Base-by-base conservation (phyloP, 2,113 vertebrate genomes). In the Pogonocichla stellata region DNA sequence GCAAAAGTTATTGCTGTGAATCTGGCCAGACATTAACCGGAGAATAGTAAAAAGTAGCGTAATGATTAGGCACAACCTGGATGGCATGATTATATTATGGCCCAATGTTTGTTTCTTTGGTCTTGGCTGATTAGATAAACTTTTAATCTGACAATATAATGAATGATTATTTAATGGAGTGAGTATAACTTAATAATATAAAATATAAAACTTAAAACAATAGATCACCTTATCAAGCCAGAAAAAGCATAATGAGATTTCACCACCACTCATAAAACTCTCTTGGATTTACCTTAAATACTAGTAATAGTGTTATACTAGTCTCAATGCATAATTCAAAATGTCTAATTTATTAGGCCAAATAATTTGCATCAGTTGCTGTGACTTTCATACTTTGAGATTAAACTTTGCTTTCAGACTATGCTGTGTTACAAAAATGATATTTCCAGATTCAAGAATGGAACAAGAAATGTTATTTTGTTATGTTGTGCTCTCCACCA, bases 91-190 rank as follows among this genome's bases (percentile, higher is more conserved):
- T 80, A 71, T 19, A 47, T 91, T 82, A 34, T 31, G 70, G 19
- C 5, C 10, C 48, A 31, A 40, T 77, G 15, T 69, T 93, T 93
- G 10, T 74, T 62, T 19, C 19, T 86, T 86, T 95, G 8, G 75
- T 91, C 9, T 86, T 31, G 36, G 12, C 69, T 94, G 36, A 36
- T 93, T 90, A 79, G 60, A 90, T 47, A 92, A 7, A 67, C 60
- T 90, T 79, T 20, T 23, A 42, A 72, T 86, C 54, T 87, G 61
- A 95, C 96, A 95, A 92, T 45, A 14, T 71, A 90, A 90, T 67
- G 79, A 92, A 50, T 90, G 85, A 88, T 94, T 92, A 83, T 86
- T 92, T 96, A 13, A 61, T 72, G 9, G 24, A 85, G 14, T 33
- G 20, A 89, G 2, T 26, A 28, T 73, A 83, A 70, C 10, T 11